A percentile compares a stretch with the other conserved stretches of the same genome.
These are phyloP conservation scores for Nycteola revayana DNA, from an alignment of 2,888 invertebrate genomes.

Conservation along the genomic window DNA sequence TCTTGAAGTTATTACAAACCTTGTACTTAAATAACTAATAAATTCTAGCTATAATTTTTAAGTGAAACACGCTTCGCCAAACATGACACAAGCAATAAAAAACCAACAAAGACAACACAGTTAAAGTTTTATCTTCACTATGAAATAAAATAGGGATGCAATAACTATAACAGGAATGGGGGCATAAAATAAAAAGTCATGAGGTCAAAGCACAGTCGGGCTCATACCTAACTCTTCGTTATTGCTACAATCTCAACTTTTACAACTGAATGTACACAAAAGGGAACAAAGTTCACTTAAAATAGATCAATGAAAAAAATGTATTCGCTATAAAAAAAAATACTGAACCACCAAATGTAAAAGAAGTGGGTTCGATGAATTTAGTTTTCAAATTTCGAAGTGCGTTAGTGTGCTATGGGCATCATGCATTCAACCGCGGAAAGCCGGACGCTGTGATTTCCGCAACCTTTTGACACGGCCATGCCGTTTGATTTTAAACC, in stretches of 20 bases:
- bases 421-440: conserved; percentile 24
- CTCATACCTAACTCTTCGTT: conserved; percentile 19
- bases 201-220: conserved; percentile 21
- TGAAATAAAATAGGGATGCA: conserved; percentile 21
- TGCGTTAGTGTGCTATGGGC: conserved; percentile 4
- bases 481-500: conserved; percentile 22
- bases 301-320: conserved; percentile 7
- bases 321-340: not conserved
- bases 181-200: conserved; percentile 23
- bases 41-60: no score
- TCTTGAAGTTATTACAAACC: no score
- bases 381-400: not conserved
- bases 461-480: conserved; percentile 24
- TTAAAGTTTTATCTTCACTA: conserved; percentile 21
- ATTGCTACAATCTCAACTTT: conserved; percentile 28
- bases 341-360: not conserved
- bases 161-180: conserved; percentile 20
- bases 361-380: not conserved
- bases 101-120: conserved; percentile 4
- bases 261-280: conserved; percentile 25
- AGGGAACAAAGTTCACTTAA: conserved; percentile 13
- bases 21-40: no score
- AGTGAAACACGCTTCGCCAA: no score
- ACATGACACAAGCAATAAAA: no score
- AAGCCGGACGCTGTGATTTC: conserved; percentile 22